Evolutionary conservation across 2,797 vertebrate genomes (phyloP).

Genomic region (Melanogrammus aeglefinus): DNA sequence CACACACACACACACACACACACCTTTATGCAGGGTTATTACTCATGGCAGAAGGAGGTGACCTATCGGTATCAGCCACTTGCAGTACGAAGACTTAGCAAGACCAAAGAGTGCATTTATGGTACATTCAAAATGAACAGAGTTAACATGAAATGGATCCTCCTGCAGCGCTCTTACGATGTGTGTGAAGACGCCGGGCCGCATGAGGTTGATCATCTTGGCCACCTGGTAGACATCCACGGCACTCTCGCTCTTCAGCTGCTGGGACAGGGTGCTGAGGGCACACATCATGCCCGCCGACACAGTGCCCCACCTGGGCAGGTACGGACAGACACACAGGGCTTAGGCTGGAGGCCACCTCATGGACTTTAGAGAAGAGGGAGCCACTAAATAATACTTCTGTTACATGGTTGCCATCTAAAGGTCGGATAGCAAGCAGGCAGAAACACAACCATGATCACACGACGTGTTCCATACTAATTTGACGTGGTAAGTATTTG

Average conservation of each 20-base stretch:
- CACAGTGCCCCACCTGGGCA: slow-evolving; percentile 82
- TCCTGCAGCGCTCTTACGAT: slow-evolving; percentile 74
- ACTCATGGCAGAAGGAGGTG: background rate
- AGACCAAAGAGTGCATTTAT: background rate
- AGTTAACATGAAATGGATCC: background rate
- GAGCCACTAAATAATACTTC: background rate
- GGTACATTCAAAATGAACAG: background rate
- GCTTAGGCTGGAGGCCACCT: background rate
- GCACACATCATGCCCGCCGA: slow-evolving; percentile 86
- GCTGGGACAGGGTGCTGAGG: slow-evolving; percentile 86
- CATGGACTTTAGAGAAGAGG: background rate
- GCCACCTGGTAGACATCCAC: slow-evolving; percentile 91
- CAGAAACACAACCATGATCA: background rate
- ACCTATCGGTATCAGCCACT: background rate
- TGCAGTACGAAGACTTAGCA: no score
- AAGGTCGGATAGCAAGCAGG: background rate
- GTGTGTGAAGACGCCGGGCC: slow-evolving; percentile 90
- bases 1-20: no score
- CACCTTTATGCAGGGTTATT: background rate
- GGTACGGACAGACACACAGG: background rate
- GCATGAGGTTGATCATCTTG: slow-evolving; percentile 93
- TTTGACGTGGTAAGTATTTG: background rate
- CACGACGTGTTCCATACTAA: background rate
- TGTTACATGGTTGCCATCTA: background rate
- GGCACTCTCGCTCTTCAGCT: slow-evolving; percentile 86